phyloP scores from a whole-genome alignment of 2,888 invertebrate species.

The Limnephilus lunatus region DNA sequence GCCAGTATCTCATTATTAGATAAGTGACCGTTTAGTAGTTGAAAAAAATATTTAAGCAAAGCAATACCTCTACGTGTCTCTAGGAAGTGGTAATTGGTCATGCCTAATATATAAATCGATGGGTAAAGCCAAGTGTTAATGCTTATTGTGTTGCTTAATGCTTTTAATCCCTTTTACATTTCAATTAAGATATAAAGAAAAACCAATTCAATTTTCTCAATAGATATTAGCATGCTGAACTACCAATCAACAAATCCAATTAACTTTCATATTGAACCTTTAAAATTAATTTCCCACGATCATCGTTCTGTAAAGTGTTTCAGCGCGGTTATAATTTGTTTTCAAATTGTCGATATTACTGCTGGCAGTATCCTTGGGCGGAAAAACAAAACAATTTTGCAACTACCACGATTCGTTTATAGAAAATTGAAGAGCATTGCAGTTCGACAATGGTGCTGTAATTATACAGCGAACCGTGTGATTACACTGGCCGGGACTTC shows the following conservation, averaged over 20 bases:
- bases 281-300: background rate
- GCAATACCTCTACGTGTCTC: too few species aligned
- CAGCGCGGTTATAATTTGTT: background rate
- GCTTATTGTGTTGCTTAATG: too few species aligned
- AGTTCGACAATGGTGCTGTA: conserved; percentile 12
- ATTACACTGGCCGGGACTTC: background rate
- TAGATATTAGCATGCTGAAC: background rate
- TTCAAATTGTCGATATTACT: background rate
- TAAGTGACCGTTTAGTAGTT: too few species aligned
- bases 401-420: conserved; percentile 2
- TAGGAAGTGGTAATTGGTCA: too few species aligned
- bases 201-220: background rate
- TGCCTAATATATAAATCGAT: too few species aligned
- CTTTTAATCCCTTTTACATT: background rate
- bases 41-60: too few species aligned
- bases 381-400: background rate
- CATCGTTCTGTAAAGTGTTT: background rate
- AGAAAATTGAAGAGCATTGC: conserved; percentile 13
- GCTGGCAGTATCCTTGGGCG: background rate
- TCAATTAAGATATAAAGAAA: background rate
- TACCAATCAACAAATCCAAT: background rate
- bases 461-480: conserved; percentile 12
- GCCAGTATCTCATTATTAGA: too few species aligned
- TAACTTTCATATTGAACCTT: background rate
- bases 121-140: too few species aligned